These are phyloP conservation scores for Diadegma fenestrale DNA, from an alignment of 2,888 invertebrate species.

Conservation along the genomic window DNA sequence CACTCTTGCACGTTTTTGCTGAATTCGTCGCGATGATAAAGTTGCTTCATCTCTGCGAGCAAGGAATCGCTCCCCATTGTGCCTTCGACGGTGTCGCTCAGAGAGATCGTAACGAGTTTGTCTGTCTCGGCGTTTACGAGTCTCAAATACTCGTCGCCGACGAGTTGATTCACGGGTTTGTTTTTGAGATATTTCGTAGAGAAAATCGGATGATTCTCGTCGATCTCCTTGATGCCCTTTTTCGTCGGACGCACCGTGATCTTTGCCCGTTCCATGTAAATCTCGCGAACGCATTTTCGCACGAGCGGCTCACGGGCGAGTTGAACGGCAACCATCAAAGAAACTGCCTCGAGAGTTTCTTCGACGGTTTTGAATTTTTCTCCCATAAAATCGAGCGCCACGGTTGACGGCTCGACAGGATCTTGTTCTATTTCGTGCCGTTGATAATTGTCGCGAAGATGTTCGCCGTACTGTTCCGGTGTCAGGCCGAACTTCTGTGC, in stretches of 20 bases:
- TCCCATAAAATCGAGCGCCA: conserved; percentile 90
- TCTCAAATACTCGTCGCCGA: conserved; percentile 94
- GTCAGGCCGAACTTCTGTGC: conserved; percentile 95
- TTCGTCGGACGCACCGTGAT: conserved; percentile 92
- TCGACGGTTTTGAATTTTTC: conserved; percentile 86
- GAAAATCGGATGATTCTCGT: conserved; percentile 95
- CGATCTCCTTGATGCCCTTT: conserved; percentile 96
- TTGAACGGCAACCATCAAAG: conserved; percentile 97
- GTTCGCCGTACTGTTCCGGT: conserved; percentile 97
- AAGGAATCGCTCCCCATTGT: conserved; percentile 81
- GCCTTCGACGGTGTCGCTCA: conserved; percentile 91
- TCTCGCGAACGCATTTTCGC: conserved; percentile 92
- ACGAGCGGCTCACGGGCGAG: conserved; percentile 95
- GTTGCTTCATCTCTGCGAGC: conserved; percentile 94
- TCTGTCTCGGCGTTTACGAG: conserved; percentile 92
- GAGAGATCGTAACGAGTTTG: conserved; percentile 89
- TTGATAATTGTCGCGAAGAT: conserved; percentile 96
- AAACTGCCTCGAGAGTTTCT: conserved; percentile 94
- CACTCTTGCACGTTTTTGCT: conserved; percentile 96
- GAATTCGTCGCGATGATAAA: conserved; percentile 95
- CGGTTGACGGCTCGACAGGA: conserved; percentile 91
- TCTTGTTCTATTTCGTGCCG: conserved; percentile 97
- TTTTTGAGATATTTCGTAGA: conserved; percentile 94
- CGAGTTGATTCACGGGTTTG: conserved; percentile 95
- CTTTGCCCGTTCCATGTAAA: conserved; percentile 94